Conservation (phyloP, 2,888 invertebrate species). For the Microctonus brassicae region DNA sequence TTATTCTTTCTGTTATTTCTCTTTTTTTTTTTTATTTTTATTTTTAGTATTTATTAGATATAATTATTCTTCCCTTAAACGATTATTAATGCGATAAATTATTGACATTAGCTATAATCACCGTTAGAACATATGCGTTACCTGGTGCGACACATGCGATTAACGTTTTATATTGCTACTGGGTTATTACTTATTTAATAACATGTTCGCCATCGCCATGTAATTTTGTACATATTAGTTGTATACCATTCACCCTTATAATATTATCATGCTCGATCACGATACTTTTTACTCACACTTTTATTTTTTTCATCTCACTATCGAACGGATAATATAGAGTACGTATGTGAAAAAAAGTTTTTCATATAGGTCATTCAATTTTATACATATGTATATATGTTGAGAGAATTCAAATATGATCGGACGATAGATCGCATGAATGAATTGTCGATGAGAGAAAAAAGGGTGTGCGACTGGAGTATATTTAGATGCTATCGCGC, state of each 20-base stretch:
- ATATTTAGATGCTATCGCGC: conserved; percentile 32
- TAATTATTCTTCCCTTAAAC: too few species aligned
- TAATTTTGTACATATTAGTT: conserved; percentile 46
- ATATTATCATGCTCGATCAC: background rate
- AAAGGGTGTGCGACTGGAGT: conserved; percentile 14
- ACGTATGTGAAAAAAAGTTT: background rate
- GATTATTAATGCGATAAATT: background rate
- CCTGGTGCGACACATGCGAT: background rate
- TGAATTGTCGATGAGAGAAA: conserved; percentile 22
- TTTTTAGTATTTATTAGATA: too few species aligned
- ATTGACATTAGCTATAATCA: background rate
- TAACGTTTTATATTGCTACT: conserved; percentile 2
- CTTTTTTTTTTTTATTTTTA: too few species aligned
- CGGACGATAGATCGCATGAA: conserved; percentile 1
- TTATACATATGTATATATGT: background rate
- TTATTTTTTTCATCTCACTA: background rate
- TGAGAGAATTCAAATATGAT: background rate
- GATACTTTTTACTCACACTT: background rate
- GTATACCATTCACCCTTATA: background rate
- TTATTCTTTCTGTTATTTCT: background rate
- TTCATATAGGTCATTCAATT: background rate
- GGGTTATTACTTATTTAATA: conserved; percentile 61
- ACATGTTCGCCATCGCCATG: conserved; percentile 50
- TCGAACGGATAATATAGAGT: background rate
- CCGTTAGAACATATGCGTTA: background rate